Evolutionary conservation across 2,797 vertebrate genomes (phyloP).

Genomic region (Tachyglossus aculeatus): DNA sequence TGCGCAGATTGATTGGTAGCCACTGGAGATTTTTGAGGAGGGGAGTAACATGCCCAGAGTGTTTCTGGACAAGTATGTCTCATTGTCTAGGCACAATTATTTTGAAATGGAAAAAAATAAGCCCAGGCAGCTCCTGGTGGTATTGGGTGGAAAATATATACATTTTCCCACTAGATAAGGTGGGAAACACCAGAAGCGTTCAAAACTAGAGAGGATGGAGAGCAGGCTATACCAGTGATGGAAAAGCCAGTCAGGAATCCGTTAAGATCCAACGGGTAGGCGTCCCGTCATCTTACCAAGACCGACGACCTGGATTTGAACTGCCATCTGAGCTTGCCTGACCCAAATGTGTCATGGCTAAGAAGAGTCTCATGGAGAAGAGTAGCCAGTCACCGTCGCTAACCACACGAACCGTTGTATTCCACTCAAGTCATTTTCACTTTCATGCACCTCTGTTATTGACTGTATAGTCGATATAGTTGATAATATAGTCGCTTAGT

Average conservation of each 20-base stretch:
- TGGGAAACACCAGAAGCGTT: neutral
- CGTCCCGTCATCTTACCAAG: slow-evolving; percentile 46
- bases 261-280: slow-evolving; percentile 29
- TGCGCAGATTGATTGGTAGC: no score
- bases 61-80: no score
- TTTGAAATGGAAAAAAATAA: no score
- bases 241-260: neutral
- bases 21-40: no score
- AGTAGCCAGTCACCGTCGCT: slow-evolving; percentile 65
- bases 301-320: slow-evolving; percentile 54
- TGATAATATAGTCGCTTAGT: no score
- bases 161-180: neutral
- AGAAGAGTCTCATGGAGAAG: neutral
- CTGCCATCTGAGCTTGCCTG: slow-evolving; percentile 43
- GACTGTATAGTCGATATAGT: no score
- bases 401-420: slow-evolving; percentile 24
- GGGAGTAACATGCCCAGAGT: no score
- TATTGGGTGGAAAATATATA: no score
- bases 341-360: slow-evolving; percentile 38
- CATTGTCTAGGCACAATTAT: no score
- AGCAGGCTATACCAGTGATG: neutral
- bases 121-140: no score
- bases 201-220: slow-evolving; percentile 16
- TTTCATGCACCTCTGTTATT: no score
- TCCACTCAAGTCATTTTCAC: slow-evolving; percentile 31